Conservation (phyloP, 2,888 invertebrate genomes). For the Acrocyrtus sp. region DNA sequence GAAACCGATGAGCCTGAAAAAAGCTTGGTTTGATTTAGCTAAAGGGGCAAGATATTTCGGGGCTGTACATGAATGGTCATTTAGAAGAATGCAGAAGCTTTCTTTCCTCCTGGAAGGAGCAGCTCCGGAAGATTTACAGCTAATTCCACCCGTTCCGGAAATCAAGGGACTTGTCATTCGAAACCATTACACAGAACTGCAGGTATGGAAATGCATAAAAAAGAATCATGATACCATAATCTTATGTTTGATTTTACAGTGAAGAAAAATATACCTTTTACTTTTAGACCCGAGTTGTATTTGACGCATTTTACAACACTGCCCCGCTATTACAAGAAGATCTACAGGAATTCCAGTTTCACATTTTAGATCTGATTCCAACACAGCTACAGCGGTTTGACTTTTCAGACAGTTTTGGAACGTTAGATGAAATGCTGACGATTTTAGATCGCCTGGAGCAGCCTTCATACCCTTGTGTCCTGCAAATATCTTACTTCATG, state of each 20-base stretch:
- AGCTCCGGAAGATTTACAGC: conserved; percentile 50
- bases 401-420: conserved; percentile 53
- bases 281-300: conserved; percentile 48
- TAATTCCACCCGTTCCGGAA: conserved; percentile 50
- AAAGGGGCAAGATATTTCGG: conserved; percentile 58
- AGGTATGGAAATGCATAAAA: no score
- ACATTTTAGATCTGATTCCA: conserved; percentile 48
- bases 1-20: conserved; percentile 55
- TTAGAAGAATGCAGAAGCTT: conserved; percentile 54
- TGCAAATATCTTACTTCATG: conserved; percentile 57
- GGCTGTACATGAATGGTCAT: conserved; percentile 56
- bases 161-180: conserved; percentile 53
- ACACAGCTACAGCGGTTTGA: conserved; percentile 53
- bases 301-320: conserved; percentile 51
- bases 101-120: conserved; percentile 56
- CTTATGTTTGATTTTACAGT: neutral
- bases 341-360: conserved; percentile 56
- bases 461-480: conserved; percentile 44
- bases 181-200: conserved; percentile 53
- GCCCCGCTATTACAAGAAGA: conserved; percentile 53
- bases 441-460: conserved; percentile 38
- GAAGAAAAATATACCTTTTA: no score
- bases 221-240: no score
- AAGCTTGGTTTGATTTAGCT: conserved; percentile 55
- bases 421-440: conserved; percentile 56